Evolutionary conservation across 2,113 vertebrate genomes (phyloP).

Genomic region (Poecile atricapillus): DNA sequence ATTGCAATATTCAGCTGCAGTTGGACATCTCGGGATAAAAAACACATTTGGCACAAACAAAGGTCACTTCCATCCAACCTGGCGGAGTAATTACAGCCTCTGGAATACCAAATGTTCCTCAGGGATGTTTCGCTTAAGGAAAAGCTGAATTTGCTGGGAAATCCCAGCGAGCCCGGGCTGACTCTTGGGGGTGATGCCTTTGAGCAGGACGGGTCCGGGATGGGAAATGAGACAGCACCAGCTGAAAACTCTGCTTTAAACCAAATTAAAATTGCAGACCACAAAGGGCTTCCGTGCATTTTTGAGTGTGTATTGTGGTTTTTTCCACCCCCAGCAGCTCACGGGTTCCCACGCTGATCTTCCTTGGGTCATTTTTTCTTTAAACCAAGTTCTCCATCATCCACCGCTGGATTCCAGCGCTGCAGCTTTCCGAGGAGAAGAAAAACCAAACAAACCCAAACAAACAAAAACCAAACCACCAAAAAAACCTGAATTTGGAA

Average conservation of each 20-base stretch:
- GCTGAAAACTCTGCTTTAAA: not conserved
- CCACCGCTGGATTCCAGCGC: fast-evolving
- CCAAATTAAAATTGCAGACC: not conserved
- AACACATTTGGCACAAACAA: not conserved
- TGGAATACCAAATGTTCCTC: not conserved
- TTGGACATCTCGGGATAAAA: not conserved
- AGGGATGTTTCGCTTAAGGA: not conserved
- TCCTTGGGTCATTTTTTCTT: not conserved
- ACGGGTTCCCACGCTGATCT: not conserved
- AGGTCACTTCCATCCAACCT: not conserved
- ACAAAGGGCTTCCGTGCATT: fast-evolving
- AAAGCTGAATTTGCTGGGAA: not conserved
- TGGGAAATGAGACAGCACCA: not conserved
- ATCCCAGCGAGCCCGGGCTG: not conserved
- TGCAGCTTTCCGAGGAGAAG: fast-evolving
- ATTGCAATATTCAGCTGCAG: not conserved
- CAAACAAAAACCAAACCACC: not conserved
- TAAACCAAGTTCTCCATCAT: not conserved
- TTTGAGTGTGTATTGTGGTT: not conserved
- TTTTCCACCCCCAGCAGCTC: fast-evolving
- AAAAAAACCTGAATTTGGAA: too few relatives aligned
- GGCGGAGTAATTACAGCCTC: not conserved
- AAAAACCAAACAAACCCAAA: not conserved
- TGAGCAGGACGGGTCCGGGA: not conserved
- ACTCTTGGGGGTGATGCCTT: not conserved